Evolutionary conservation across 2,797 vertebrate species (phyloP), one percentile per base, ranked within the genome.

Genomic region (Alectoris magna): DNA sequence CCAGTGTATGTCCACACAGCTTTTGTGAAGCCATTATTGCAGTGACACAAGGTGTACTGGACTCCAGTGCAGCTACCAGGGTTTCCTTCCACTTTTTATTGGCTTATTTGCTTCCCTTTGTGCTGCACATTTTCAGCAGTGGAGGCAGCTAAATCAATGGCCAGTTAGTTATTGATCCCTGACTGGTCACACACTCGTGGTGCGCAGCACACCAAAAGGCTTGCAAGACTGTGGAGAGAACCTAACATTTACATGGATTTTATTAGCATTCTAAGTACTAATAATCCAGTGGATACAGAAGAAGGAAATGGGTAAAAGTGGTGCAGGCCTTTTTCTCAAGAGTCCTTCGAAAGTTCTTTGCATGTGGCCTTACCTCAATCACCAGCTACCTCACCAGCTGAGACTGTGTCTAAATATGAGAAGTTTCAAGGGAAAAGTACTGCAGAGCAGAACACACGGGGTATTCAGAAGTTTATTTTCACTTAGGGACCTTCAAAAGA

Each of bases 1-100:
- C n/a, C n/a, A 1, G 0, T 1, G 0, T 36, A 26, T 0, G 0
- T 13, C 51, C 1, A 1, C 16, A 10, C 7, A 19, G 11, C 3
- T 4, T 62, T 36, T 63, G 19, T 41, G 27, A 90, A 67, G 39
- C 31, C 67, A 93, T 67, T 77, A 84, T 0, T 67, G 51, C 26
- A 73, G 36, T 73, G 88, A 69, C 67, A 69, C 0, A 0, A 80
- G 46, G 43, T 49, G 60, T 89, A 64, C 11, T 84, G 73, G 14
- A 87, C 75, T 64, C 17, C 31, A 88, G 48, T 24, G 48, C 64
- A 87, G 53, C 44, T 91, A 55, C 53, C 53, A 95, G 67, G 10
- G 31, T 11, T 94, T n/a, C 56, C 56, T 86, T 62, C 87, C 76
- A 78, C 80, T 86, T 92, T 81, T 91, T 91, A 49, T 56, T 67